Conservation (phyloP, 1,140 invertebrate species). For the Archivesica marissinica region DNA sequence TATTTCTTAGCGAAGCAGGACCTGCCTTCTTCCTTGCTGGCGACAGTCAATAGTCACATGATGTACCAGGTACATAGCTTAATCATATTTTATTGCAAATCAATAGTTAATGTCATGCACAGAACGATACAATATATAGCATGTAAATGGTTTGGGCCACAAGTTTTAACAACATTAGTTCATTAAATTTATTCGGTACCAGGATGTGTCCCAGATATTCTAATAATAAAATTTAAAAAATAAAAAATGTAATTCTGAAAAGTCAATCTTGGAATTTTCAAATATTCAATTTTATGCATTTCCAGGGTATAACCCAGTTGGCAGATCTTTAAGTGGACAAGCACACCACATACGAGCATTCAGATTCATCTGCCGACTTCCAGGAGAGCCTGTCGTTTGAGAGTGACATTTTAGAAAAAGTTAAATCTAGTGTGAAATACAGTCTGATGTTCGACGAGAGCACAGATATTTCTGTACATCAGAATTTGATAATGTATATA, state of each 20-base stretch:
- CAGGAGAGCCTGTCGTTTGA: constrained; percentile 7
- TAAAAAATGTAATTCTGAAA: not conserved
- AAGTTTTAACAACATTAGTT: not conserved
- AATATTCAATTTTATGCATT: not conserved
- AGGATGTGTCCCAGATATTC: no score
- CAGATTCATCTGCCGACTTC: not conserved
- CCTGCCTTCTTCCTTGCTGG: not conserved
- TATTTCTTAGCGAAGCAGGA: constrained; percentile 28
- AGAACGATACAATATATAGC: not conserved
- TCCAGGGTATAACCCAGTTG: constrained; percentile 8
- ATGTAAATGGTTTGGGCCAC: not conserved
- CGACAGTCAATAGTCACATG: constrained; percentile 5
- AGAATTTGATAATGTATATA: constrained; percentile 43
- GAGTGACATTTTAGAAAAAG: not conserved
- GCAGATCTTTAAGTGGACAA: constrained; percentile 3
- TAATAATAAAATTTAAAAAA: not conserved
- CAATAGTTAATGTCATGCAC: not conserved
- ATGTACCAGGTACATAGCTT: constrained; percentile 27
- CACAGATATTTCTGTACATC: constrained; percentile 29
- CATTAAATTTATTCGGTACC: no score
- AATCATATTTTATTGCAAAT: not conserved
- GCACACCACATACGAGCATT: no score
- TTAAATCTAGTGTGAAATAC: constrained; percentile 14
- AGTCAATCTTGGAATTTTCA: not conserved
- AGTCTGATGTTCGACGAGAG: constrained; percentile 39